Evolutionary conservation across 2,888 invertebrate genomes (phyloP).

Genomic region (Theretra japonica): DNA sequence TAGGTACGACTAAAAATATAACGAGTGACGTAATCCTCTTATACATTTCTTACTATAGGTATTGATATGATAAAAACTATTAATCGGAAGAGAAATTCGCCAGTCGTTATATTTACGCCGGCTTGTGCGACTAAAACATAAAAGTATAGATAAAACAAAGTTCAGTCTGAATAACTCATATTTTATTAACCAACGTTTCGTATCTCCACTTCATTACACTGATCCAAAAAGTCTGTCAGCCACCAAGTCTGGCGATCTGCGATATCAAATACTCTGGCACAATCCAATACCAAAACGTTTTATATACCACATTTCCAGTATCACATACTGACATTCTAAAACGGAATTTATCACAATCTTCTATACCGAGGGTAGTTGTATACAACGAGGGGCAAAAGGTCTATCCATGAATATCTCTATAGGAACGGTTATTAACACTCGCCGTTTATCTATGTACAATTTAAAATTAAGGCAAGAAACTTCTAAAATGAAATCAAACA

Average conservation of each 20-base stretch:
- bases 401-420: background rate
- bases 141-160: slow-evolving; percentile 4
- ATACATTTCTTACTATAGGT: no score
- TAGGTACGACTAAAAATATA: no score
- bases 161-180: slow-evolving; percentile 5
- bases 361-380: background rate
- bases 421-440: background rate
- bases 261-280: background rate
- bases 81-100: background rate
- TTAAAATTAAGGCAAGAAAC: slow-evolving; percentile 6
- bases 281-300: background rate
- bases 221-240: slow-evolving; percentile 15
- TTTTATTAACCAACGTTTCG: slow-evolving; percentile 9
- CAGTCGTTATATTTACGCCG: background rate
- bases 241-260: background rate
- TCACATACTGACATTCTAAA: background rate
- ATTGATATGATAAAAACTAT: no score
- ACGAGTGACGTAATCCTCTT: no score
- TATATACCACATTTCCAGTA: slow-evolving; percentile 9
- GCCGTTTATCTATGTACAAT: background rate
- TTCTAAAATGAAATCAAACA: background rate
- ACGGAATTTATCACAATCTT: slow-evolving; percentile 18
- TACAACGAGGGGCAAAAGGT: background rate
- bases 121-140: background rate
- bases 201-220: background rate